Evolutionary conservation across 2,797 vertebrate genomes (phyloP), one percentile per base, ranked within the genome.

Genomic region (Lepus townsendii): DNA sequence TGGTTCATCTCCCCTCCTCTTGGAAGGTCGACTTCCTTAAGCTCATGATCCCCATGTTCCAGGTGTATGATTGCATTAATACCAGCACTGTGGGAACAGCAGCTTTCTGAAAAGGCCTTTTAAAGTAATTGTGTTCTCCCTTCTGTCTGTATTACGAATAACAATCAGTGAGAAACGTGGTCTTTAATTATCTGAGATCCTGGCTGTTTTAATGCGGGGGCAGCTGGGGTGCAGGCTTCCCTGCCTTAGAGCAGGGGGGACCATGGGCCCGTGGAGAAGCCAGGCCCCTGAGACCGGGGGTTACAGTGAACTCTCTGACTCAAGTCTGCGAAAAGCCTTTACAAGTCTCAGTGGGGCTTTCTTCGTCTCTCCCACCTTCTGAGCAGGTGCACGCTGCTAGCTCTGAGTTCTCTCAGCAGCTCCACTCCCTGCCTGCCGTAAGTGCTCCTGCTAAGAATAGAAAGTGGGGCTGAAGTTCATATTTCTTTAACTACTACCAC

Each of bases 121-220:
- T 11, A 90, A 30, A 35, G 17, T 73, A n/a, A 88, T 24, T 19
- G 1, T 35, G 52, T 62, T 91, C n/a, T 76, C 42, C 24, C 16
- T 88, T 94, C 75, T 54, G 73, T 77, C 68, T 88, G 88, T 90
- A 60, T 38, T 76, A 83, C 3, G 35, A 80, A 57, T 63, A 88
- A 78, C 1, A 35, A 77, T 77, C 57, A 68, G 52, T 63, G 68
- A 90, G 65, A 69, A 79, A 27, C 30, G 54, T 3, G 27, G 11
- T 76, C 78, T 90, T 66, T 68, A 52, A 93, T 24, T 71, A 12
- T 77, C 73, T 20, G 30, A 71, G 73, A 66, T 20, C 14, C 24
- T 77, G 30, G 38, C 14, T 79, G 4, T 47, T 52, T 90, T 69
- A 60, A 2, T 57, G 10, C 57, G 84, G 75, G 27, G 50, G 14